Base-by-base conservation (phyloP, 2,113 vertebrate species). In the Siphamia tubifer region DNA sequence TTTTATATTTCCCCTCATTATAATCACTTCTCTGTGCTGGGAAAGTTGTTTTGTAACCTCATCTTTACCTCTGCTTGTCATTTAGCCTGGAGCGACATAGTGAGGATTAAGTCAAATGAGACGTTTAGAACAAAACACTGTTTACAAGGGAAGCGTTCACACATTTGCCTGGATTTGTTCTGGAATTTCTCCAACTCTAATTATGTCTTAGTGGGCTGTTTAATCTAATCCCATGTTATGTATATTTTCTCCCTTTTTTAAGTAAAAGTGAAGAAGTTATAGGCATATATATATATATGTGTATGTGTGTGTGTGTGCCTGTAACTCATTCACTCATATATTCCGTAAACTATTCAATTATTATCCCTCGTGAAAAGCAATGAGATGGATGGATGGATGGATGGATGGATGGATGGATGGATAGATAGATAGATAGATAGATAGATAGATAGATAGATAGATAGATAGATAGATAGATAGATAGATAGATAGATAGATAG, bases 41-140 rank as follows among this genome's bases (percentile, higher is more conserved):
- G 47, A 72, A 71, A 73, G 32, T 13, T 30, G 32, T 61, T 86
- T 64, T 8, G 15, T 77, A 66, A 75, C 77, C 71, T 72, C 44
- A 45, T 36, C 30, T 52, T 51, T 48, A 47, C 60, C 54, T 65
- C 57, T 36, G 10, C 15, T 38, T 40, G 38, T 27, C 15, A 44
- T 67, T 64, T 67, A 35, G 60, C 74, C 48, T 8, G 30, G 2
- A 74, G 74, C 45, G 12, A 66, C 60, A 24, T n/a, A 21, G 31
- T 9, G 44, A 23, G 54, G 72, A 82, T 87, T 73, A 79, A 63
- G 58, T 62, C 20, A 52, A 44, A 62, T 11, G 16, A 63, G 39
- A 56, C 21, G 49, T 30, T 51, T 72, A 19, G 56, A 81, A 54
- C 62, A 55, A 64, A 49, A 13, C 35, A 1, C 35, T 28, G 39